Evolutionary conservation across 2,113 vertebrate species (phyloP).

Genomic region (Progne subis): DNA sequence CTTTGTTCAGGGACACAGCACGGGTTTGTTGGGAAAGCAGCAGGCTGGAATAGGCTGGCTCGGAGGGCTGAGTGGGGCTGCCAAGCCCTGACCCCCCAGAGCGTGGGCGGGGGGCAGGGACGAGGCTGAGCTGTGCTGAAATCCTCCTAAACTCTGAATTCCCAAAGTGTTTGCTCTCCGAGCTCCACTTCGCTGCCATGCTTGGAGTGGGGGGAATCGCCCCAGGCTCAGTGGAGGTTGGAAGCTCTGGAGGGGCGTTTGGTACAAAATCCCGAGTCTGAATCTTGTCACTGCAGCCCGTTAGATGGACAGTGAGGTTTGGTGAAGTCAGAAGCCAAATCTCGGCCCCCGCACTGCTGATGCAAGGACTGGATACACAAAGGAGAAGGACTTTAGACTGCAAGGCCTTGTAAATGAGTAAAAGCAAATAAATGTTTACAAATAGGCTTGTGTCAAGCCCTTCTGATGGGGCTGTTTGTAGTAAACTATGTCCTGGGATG

Average conservation of each 20-base stretch:
- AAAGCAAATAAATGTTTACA: slow-evolving; percentile 70
- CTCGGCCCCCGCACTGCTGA: not conserved
- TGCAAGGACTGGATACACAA: not conserved
- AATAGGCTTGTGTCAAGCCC: slow-evolving; percentile 48
- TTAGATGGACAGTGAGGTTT: not conserved
- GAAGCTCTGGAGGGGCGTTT: rapidly evolving
- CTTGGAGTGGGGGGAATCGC: not conserved
- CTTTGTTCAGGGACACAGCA: slow-evolving; percentile 43
- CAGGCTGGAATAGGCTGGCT: not conserved
- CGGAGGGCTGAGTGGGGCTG: not conserved
- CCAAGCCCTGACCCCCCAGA: not conserved
- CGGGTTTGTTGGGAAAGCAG: slow-evolving; percentile 41
- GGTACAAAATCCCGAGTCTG: rapidly evolving
- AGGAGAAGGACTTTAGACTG: slow-evolving; percentile 34
- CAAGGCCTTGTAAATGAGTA: slow-evolving; percentile 59
- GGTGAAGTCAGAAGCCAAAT: not conserved
- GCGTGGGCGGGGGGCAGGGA: not conserved
- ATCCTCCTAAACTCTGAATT: not conserved
- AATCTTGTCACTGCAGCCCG: rapidly evolving
- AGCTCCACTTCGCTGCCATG: not conserved
- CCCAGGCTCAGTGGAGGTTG: not conserved
- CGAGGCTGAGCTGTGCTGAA: not conserved
- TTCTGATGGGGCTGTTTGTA: not conserved
- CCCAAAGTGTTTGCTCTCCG: not conserved
- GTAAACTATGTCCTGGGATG: not conserved